These are phyloP conservation scores for Heteropelma amictum DNA, from an alignment of 2,888 invertebrate genomes.

Conservation along the genomic window DNA sequence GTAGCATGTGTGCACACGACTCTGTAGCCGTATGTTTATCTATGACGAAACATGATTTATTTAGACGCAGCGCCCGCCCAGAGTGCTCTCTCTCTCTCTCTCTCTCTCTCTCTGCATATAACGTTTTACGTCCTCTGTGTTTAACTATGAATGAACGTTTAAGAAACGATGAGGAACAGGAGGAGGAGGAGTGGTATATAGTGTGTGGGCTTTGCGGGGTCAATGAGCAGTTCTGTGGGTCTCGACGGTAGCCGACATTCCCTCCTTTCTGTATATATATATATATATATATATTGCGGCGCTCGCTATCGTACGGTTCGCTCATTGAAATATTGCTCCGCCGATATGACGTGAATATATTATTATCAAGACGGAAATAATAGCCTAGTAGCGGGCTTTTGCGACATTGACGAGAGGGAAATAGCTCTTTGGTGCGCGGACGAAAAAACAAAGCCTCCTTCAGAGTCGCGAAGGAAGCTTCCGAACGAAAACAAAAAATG, in stretches of 20 bases:
- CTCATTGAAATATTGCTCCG: conserved; percentile 67
- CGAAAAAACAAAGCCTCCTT: conserved; percentile 34
- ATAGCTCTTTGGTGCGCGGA: background rate
- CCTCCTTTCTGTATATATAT: conserved; percentile 1
- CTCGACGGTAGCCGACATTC: conserved; percentile 58
- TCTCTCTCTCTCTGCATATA: background rate
- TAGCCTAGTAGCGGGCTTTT: conserved; percentile 36
- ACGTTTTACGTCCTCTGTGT: conserved; percentile 44
- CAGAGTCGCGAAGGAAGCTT: conserved; percentile 47
- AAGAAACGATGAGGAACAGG: conserved; percentile 59
- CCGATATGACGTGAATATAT: conserved; percentile 59
- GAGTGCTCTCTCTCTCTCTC: too few species aligned
- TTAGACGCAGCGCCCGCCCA: conserved; percentile 63
- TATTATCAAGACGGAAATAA: conserved; percentile 58
- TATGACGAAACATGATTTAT: conserved; percentile 70
- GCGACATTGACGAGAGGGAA: background rate
- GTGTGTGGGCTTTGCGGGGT: conserved; percentile 64
- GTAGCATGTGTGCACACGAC: background rate
- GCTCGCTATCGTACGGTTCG: conserved; percentile 62
- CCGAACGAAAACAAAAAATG: too few species aligned
- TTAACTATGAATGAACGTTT: conserved; percentile 67
- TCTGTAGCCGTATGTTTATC: too few species aligned
- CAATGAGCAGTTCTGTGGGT: conserved; percentile 60
- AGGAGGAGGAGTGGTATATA: conserved; percentile 48
- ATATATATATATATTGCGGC: conserved; percentile 53